These are phyloP conservation scores for Melieria omissa DNA, from an alignment of 2,888 invertebrate genomes.

Conservation along the genomic window DNA sequence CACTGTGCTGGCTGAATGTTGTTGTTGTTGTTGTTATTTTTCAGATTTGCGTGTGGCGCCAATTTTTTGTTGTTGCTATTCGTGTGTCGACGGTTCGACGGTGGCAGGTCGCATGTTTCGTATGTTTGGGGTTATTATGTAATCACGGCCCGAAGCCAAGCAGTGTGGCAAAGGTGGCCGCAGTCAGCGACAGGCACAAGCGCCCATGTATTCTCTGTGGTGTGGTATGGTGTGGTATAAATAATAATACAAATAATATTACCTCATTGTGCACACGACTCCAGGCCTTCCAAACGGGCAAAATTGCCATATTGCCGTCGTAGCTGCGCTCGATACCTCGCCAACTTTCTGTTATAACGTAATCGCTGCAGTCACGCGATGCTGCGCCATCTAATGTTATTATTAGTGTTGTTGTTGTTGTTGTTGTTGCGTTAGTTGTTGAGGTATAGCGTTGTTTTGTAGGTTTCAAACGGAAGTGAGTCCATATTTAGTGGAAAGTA, in stretches of 20 bases:
- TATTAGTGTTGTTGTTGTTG: constrained; percentile 13
- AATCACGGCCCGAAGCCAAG: constrained; percentile 51
- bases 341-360: constrained; percentile 82
- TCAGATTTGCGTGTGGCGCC: constrained; percentile 54
- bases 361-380: constrained; percentile 70
- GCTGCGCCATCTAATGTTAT: constrained; percentile 59
- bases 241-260: constrained; percentile 47
- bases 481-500: constrained; percentile 41
- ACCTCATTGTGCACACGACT: constrained; percentile 77
- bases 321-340: constrained; percentile 76
- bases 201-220: not conserved
- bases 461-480: constrained; percentile 43
- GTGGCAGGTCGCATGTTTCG: not conserved
- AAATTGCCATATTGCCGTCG: constrained; percentile 75
- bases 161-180: not conserved
- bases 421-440: too few species aligned
- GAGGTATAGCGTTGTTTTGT: not conserved
- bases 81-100: not conserved
- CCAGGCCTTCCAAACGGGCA: constrained; percentile 86
- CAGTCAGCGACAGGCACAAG: not conserved
- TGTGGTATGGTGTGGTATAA: too few species aligned
- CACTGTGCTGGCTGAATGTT: not conserved
- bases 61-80: constrained; percentile 29
- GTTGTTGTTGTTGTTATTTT: not conserved
- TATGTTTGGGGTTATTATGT: constrained; percentile 51